Evolutionary conservation across 2,888 invertebrate genomes (phyloP), one percentile per base, ranked within the genome.

Genomic region (Lochmaea crataegi): DNA sequence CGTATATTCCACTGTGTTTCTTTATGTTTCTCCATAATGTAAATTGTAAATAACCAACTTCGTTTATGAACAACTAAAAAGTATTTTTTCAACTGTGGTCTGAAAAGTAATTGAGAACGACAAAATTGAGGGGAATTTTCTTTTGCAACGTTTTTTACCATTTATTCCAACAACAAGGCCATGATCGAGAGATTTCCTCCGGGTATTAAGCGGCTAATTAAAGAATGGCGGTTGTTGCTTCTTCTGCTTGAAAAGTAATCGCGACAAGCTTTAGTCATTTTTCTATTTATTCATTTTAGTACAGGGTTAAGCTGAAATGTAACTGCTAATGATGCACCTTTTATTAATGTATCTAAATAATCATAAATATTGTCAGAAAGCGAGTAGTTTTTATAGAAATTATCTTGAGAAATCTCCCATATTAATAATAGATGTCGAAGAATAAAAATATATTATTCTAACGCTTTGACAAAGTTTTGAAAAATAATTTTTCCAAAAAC

Each of bases 161-260:
- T 64, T 26, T 64, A 7, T 64, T 48, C 14, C 22, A 45, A 10
- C n/a, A 42, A 4, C 66, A 66, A 57, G 66, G 56, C 66, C 57
- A 57, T n/a, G 53, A 65, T 53, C 53, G 18, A 66, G 18, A 66
- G 41, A 66, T 57, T 66, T 57, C 42, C 57, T 66, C 22, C 2
- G 66, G 14, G 26, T 66, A 57, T 51, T 18, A 18, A 16, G 57
- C 57, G 42, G 14, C n/a, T 66, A 18, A 66, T 66, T 57, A 26
- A 51, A 51, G 53, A 65, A 65, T 38, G 53, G 42, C 42, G 9
- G 42, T 66, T 66, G 41, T 16, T 56, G 48, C 57, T 57, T 38
- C 18, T 66, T 53, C 56, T 57, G 1, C 56, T 66, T 56, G 66
- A 63, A 53, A 68, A 56, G 64, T 32, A 26, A 61, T 61, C 68